Conservation (phyloP, 2,888 invertebrate genomes). For the Barypeithes pellucidus region DNA sequence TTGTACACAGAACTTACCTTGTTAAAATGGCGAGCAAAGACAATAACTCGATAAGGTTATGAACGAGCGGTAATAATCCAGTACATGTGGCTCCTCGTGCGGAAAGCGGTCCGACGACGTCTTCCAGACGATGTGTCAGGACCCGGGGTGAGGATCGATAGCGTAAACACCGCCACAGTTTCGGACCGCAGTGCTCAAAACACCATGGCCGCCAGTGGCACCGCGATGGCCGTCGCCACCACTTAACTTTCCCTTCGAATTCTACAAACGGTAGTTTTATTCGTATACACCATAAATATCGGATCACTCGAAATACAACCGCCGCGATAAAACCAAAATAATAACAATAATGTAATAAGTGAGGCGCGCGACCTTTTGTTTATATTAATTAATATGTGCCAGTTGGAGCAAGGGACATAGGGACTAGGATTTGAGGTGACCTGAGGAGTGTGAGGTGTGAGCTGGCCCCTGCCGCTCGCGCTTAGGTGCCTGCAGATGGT, state of each 20-base stretch:
- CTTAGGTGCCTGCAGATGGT: slow-evolving; percentile 68
- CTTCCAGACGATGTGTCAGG: slow-evolving; percentile 68
- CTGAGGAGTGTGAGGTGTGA: slow-evolving; percentile 63
- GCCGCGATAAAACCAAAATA: slow-evolving; percentile 13
- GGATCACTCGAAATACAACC: background rate
- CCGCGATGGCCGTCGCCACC: slow-evolving; percentile 49
- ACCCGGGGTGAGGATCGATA: slow-evolving; percentile 69
- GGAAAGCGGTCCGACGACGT: slow-evolving; percentile 64
- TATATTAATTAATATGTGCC: slow-evolving; percentile 54
- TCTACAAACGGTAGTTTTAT: background rate
- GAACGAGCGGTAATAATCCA: slow-evolving; percentile 18
- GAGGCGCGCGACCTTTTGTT: slow-evolving; percentile 28
- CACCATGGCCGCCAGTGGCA: slow-evolving; percentile 64
- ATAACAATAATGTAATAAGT: slow-evolving; percentile 47
- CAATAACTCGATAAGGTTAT: slow-evolving; percentile 43
- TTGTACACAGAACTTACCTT: slow-evolving; percentile 28
- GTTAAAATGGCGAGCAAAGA: background rate
- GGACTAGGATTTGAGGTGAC: slow-evolving; percentile 48
- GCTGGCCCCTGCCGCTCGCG: slow-evolving; percentile 68
- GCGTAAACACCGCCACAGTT: slow-evolving; percentile 67
- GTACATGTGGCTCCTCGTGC: slow-evolving; percentile 62
- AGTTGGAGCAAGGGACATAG: slow-evolving; percentile 54
- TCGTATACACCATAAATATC: background rate
- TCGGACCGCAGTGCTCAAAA: slow-evolving; percentile 69
- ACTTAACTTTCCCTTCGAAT: slow-evolving; percentile 46